Percentiles rank a stretch among this genome's conserved stretches.
These are phyloP conservation scores for Pachyuromys duprasi DNA, from an alignment of 2,797 vertebrate species.

Conservation along the genomic window DNA sequence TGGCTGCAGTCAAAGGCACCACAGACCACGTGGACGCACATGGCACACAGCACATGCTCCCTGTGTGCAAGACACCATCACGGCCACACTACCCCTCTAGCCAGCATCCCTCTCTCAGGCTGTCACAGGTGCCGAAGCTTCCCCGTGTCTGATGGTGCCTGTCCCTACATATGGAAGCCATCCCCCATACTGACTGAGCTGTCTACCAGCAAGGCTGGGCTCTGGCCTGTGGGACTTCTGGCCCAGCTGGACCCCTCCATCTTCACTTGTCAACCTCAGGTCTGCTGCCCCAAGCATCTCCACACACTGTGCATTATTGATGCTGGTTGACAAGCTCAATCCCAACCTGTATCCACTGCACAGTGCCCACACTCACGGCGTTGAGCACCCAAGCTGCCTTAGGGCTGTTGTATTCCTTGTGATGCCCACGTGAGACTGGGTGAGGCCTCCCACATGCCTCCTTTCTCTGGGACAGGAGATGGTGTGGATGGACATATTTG, in stretches of 20 bases:
- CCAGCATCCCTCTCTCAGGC: fast-evolving
- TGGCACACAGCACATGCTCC: not conserved
- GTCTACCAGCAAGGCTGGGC: not conserved
- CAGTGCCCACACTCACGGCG: not conserved
- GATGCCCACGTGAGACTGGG: too few species aligned
- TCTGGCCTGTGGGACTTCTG: not conserved
- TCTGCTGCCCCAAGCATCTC: not conserved
- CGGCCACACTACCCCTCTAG: not conserved
- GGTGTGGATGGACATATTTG: fast-evolving
- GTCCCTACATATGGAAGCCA: not conserved
- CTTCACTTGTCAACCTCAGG: not conserved
- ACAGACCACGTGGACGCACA: not conserved
- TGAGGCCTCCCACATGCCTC: not conserved
- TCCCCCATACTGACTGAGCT: not conserved
- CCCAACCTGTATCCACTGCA: fast-evolving
- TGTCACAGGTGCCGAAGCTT: not conserved
- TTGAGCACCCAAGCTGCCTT: not conserved
- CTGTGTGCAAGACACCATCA: too few species aligned
- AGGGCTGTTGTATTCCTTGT: not conserved
- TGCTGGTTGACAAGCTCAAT: too few species aligned
- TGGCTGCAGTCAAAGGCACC: not conserved
- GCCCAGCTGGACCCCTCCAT: too few species aligned
- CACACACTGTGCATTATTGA: too few species aligned
- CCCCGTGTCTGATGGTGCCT: not conserved
- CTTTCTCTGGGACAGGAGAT: not conserved